Conservation (phyloP, 2,888 invertebrate genomes). For the Pterostichus madidus region DNA sequence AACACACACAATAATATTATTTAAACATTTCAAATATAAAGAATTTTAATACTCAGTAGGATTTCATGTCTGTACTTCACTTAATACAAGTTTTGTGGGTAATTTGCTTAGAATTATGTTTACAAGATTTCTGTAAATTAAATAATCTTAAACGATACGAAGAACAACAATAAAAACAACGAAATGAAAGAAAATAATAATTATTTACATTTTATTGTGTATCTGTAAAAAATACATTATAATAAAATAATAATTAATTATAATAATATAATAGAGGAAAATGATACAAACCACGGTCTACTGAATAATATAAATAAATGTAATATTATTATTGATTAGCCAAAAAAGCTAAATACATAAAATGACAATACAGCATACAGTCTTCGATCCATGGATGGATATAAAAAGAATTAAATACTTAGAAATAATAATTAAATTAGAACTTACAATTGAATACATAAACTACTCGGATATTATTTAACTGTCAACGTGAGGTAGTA, state of each 20-base stretch:
- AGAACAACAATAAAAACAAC: constrained; percentile 49
- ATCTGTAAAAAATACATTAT: constrained; percentile 65
- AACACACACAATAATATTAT: constrained; percentile 65
- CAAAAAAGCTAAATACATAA: constrained; percentile 64
- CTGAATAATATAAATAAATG: constrained; percentile 63
- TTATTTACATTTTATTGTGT: constrained; percentile 66
- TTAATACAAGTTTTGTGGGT: constrained; percentile 59
- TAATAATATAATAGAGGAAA: constrained; percentile 62
- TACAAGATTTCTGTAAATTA: constrained; percentile 17
- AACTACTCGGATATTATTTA: constrained; percentile 42
- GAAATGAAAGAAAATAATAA: constrained; percentile 58
- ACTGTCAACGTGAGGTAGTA: constrained; percentile 75
- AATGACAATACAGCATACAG: constrained; percentile 72
- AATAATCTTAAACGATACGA: constrained; percentile 50
- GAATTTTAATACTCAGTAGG: constrained; percentile 58
- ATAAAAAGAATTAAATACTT: constrained; percentile 72
- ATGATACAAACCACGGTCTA: constrained; percentile 65
- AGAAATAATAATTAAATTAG: constrained; percentile 70
- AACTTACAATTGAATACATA: constrained; percentile 68
- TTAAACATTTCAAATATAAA: constrained; percentile 66
- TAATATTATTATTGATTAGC: constrained; percentile 62
- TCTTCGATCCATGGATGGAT: constrained; percentile 74
- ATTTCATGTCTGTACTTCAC: constrained; percentile 62
- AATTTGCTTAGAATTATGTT: neutral
- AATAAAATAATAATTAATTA: constrained; percentile 58